Base-by-base conservation (phyloP, 2,113 vertebrate genomes). In the Butastur rufipennis region DNA sequence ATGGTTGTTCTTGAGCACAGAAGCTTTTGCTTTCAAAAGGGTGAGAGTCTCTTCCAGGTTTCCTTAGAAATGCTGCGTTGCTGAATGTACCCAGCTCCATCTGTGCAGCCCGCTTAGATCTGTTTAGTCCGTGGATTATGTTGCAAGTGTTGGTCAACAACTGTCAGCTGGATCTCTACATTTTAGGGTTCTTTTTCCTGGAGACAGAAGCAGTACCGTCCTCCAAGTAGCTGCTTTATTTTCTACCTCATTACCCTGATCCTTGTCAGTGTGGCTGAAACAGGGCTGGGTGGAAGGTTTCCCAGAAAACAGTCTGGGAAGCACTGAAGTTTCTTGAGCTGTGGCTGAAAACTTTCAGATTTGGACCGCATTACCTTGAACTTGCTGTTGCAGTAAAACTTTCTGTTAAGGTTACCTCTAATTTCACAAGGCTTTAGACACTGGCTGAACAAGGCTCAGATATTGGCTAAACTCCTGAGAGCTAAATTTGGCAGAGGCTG, bases 191-290 rank as follows among this genome's bases (percentile, higher is more conserved):
- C 27, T 36, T 87, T 94, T 96, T 98, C 96, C 97, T 95, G 87
- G 97, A 96, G 93, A 97, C 89, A 91, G 72, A 66, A 96, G 81
- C 88, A 59, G 86, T 93, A 93, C 90, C 38, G 1, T 73, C 68
- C 79, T 96, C 88, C 71, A 88, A 73, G 93, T 93, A 96, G 91
- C 82, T 94, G 74, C 65, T 95, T 96, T 93, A 90, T 98, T 97
- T 98, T 98, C 97, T 95, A 58, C 87, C 91, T 98, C 97, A 86
- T 98, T 98, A 93, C 82, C 87, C 95, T 96, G 93, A 97, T 95
- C 80, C 86, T 91, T 90, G 73, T 97, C 73, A 36, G 36, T 25
- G 55, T 80, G 96, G 83, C 93, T 70, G 73, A 93, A 93, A 62
- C 31, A 11, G 81, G 61, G 90, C 89, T 83, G 86, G 52, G 74